Evolutionary conservation across 2,797 vertebrate species (phyloP).

Genomic region (Acanthornis magna): DNA sequence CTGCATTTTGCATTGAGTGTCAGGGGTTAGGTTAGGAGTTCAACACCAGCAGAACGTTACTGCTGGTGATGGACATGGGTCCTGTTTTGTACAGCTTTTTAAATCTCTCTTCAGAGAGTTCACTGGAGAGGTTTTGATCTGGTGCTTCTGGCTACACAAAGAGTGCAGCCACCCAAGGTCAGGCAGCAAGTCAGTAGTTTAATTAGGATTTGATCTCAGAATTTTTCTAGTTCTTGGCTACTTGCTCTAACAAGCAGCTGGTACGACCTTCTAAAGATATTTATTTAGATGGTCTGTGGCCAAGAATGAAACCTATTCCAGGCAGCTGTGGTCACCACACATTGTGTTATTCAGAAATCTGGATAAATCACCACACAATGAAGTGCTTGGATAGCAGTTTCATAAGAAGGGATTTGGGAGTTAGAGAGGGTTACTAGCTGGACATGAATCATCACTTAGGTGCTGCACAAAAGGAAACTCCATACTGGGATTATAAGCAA

Average conservation of each 20-base stretch:
- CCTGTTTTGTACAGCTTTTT: background rate
- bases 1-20: background rate
- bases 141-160: background rate
- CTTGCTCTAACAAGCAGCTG: slow-evolving; percentile 41
- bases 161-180: slow-evolving; percentile 18
- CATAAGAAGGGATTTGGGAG: background rate
- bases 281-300: slow-evolving; percentile 25
- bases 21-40: slow-evolving; percentile 1
- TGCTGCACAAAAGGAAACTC: background rate
- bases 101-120: slow-evolving; percentile 30
- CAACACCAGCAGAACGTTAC: background rate
- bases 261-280: background rate
- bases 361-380: background rate
- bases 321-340: background rate
- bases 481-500: slow-evolving; percentile 3
- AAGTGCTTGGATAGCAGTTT: background rate
- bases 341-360: background rate
- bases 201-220: slow-evolving; percentile 58
- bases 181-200: slow-evolving; percentile 41
- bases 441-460: background rate
- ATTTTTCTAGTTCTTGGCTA: slow-evolving; percentile 23
- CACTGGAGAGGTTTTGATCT: slow-evolving; percentile 22
- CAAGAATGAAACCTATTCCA: slow-evolving; percentile 39
- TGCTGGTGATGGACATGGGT: background rate
- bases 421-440: background rate